Evolutionary conservation across 2,113 vertebrate species (phyloP).

Genomic region (Puma concolor): DNA sequence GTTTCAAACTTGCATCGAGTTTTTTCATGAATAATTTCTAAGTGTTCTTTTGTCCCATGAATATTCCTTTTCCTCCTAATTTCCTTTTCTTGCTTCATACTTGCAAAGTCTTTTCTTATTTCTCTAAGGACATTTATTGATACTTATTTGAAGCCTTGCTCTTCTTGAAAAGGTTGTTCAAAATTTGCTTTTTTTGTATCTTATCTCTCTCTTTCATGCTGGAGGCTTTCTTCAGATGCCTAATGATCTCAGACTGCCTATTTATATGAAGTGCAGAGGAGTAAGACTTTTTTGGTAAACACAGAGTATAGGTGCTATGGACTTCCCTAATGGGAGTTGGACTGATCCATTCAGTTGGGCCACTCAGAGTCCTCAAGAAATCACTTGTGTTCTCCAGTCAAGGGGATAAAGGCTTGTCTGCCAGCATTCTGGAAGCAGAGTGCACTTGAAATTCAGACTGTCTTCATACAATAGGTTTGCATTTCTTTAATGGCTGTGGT

Average conservation of each 20-base stretch:
- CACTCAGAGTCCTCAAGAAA: not conserved
- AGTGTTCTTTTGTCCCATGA: not conserved
- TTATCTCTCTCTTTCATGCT: not conserved
- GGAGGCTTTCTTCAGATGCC: not conserved
- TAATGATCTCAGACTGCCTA: not conserved
- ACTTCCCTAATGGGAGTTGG: not conserved
- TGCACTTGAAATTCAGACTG: not conserved
- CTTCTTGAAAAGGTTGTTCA: not conserved
- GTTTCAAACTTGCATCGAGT: not conserved
- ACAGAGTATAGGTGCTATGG: not conserved
- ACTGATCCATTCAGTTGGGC: not conserved
- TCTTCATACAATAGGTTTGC: fast-evolving
- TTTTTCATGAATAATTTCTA: not conserved
- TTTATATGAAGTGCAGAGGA: not conserved
- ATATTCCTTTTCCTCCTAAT: not conserved
- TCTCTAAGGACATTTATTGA: not conserved
- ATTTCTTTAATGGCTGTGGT: not conserved
- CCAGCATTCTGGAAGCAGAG: not conserved
- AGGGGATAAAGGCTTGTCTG: fast-evolving
- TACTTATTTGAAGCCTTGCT: not conserved
- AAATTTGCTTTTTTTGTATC: not conserved
- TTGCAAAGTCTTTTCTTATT: not conserved
- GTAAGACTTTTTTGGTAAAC: not conserved
- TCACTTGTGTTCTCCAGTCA: not conserved
- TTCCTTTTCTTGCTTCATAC: not conserved